Conservation (phyloP, 1,140 invertebrate species). For the Pentalonia nigronervosa region DNA sequence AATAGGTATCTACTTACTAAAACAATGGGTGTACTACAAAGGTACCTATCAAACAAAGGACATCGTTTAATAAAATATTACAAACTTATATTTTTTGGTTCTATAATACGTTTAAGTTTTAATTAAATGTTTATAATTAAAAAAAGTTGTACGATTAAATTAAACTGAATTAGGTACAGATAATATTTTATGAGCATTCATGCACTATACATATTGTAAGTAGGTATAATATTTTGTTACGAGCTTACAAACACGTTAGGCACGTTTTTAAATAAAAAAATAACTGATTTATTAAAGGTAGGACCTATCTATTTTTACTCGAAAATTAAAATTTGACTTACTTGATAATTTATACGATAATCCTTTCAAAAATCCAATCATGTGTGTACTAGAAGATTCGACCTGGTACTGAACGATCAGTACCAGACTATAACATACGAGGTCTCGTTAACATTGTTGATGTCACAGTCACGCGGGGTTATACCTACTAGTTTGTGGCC, state of each 20-base stretch:
- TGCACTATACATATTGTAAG: too few species aligned
- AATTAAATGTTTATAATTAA: not conserved
- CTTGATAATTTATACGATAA: conserved; percentile 26
- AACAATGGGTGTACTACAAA: not conserved
- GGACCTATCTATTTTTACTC: not conserved
- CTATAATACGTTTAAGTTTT: not conserved
- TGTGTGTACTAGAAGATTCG: conserved; percentile 27
- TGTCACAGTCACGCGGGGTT: conserved; percentile 44
- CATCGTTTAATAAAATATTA: not conserved
- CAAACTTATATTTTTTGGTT: not conserved
- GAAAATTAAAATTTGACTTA: conserved; percentile 8
- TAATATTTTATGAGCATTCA: not conserved
- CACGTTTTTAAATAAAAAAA: not conserved
- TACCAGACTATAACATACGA: conserved; percentile 25
- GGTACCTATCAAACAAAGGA: not conserved
- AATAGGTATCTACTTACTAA: not conserved
- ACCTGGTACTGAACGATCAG: conserved; percentile 37
- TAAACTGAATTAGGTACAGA: not conserved
- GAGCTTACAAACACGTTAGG: not conserved
- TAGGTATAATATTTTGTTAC: too few species aligned
- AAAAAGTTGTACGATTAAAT: not conserved
- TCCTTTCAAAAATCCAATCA: conserved; percentile 33
- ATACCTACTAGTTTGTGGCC: conserved; percentile 47
- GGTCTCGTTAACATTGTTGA: conserved; percentile 21
- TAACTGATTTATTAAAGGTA: not conserved